These are phyloP conservation scores for Bombylius discolor DNA, from an alignment of 2,888 invertebrate species.

Conservation along the genomic window DNA sequence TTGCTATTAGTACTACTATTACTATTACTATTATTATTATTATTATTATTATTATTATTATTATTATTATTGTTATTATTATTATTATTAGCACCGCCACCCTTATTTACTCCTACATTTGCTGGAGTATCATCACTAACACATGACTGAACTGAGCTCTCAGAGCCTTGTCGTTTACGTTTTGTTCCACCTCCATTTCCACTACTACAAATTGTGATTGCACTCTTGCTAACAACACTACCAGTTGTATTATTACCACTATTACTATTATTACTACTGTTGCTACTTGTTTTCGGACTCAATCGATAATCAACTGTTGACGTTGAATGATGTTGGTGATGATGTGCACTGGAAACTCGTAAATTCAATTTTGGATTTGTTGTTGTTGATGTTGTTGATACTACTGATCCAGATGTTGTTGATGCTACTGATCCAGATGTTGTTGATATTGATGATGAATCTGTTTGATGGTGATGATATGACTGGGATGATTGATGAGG, in stretches of 20 bases:
- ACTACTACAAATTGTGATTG: conserved; percentile 23
- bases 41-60: conserved; percentile 19
- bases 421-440: conserved; percentile 15
- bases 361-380: conserved; percentile 10
- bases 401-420: neutral
- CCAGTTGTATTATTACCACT: neutral
- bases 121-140: conserved; percentile 42
- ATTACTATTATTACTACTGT: conserved; percentile 11
- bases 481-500: conserved; percentile 38
- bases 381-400: neutral
- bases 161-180: conserved; percentile 67
- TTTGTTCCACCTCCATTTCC: conserved; percentile 37
- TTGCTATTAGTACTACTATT: conserved; percentile 9
- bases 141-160: conserved; percentile 54
- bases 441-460: conserved; percentile 8
- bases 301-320: conserved; percentile 19
- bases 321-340: conserved; percentile 5
- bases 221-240: conserved; percentile 1
- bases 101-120: conserved; percentile 15
- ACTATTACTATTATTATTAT: conserved; percentile 22
- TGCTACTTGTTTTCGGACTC: conserved; percentile 22
- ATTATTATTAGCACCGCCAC: conserved; percentile 37
- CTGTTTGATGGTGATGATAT: conserved; percentile 21
- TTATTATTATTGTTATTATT: neutral
- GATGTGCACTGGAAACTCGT: conserved; percentile 13